Evolutionary conservation across 2,797 vertebrate genomes (phyloP), one percentile per base, ranked within the genome.

Genomic region (Leptodactylus fallax): DNA sequence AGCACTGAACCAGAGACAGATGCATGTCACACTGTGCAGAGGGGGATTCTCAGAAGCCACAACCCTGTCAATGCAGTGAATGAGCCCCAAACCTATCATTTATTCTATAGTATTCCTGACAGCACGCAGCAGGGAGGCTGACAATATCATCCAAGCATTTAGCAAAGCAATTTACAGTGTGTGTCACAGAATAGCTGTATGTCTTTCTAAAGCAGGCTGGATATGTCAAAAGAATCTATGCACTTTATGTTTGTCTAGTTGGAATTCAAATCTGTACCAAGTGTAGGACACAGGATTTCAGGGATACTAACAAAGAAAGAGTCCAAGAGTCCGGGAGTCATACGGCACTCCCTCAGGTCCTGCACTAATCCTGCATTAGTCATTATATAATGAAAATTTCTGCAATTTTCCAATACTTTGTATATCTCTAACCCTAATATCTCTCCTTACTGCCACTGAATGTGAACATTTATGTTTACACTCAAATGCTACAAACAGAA

Each of bases 21-120:
- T 56, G 49, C 6, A 36, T 45, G 82, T 74, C 27, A 47, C 53
- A n/a, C n/a, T 71, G 9, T 80, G 79, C 79, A 36, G 53, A 79
- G 53, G 55, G 36, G 3, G 72, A 51, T 19, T 11, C 19, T 12
- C 72, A 51, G 7, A 36, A 16, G 69, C 36, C 14, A 19, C 69
- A 45, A 10, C 16, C 2, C 27, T 71, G 67, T 36, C 27, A 71
- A 7, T 36, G 67, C 27, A 45, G 2, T 12, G 25, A 61, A 45
- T 60, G 27, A 60, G 56, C 23, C 53, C 71, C 25, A 1, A 25
- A 19, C 56, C n/a, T 21, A 19, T 45, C 78, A 61, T 61, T 79
- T 45, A 60, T 9, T 4, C 23, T n/a, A 21, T 9, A 4, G 55
- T 45, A 12, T 36, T 36, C 36, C 36, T 36, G 36, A 36, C 51